Evolutionary conservation across 2,113 vertebrate genomes (phyloP), one percentile per base, ranked within the genome.

Genomic region (Cynoglossus semilaevis): DNA sequence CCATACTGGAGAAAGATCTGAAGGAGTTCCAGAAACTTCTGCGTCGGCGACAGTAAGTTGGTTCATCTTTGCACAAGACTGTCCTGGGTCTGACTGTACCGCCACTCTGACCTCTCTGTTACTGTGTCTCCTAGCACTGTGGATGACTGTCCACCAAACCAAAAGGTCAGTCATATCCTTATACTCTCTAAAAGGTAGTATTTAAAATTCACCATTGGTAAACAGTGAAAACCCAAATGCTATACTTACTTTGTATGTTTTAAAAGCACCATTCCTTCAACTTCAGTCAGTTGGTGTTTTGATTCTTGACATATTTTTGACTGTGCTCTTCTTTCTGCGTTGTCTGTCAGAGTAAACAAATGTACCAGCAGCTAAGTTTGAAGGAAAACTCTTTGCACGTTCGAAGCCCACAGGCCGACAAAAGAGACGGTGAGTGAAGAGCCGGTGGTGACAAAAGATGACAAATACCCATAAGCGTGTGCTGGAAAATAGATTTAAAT

Each of bases 1-100:
- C 97, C 1, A 71, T 92, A 2, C 89, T 99, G 74, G 96, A 99
- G 82, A 98, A 97, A 75, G 97, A 97, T 58, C 82, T 99, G 75
- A 98, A 98, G 84, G 96, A 98, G 86, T 95, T 99, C 82, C 97
- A 99, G 76, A 98, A 97, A 82, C 93, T 98, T 70, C 92, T 98
- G 47, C 92, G 95, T 49, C 95, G 97, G 66, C 92, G 97, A 64
- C 97, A 99, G 97, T 99, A 88, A 94, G 96, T 92, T 36, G 9
- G 9, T 47, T 36, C 29, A 18, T 52, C 11, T 69, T 15, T 48
- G 12, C 35, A 10, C n/a, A 40, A 8, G 34, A 9, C 6, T 5
- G 7, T 37, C 15, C 40, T 18, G 16, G 46, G 1, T 35, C 8
- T 40, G 0, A 18, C 9, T 48, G 9, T 13, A 37, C 45, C n/a